Evolutionary conservation across 1,140 invertebrate genomes (phyloP), one percentile per base, ranked within the genome.

Genomic region (Cyclargus thomasi): DNA sequence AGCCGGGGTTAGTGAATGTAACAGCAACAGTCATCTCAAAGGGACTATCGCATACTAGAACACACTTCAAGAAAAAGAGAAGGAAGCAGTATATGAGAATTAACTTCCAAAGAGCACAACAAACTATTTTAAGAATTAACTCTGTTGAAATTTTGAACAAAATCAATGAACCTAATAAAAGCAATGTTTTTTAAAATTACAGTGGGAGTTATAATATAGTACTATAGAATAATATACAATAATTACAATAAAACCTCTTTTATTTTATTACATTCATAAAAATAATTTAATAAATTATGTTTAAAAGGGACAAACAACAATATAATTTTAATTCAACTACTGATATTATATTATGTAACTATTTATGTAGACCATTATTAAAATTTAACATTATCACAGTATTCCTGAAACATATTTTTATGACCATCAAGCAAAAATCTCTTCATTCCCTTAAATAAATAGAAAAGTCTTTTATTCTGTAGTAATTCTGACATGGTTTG

Each of bases 1-100:
- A 96, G 80, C 91, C 92, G 23, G 94, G 95, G 63, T 82, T 96
- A 35, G 95, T 97, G 0, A 90, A 92, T 63, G 92, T 99, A 0
- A 94, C 96, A 70, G 97, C 95, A 0, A 98, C 96, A 36, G 93
- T 99, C 6, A 94, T 99, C 62, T 97, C 97, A 72, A 98, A 98
- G 86, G 96, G 95, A 0, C 88, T 98, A 1, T 96, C 96, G 0
- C 94, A 97, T 74, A 96, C 95, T 0, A 96, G 95, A 82, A 95
- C 94, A 63, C 92, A 94, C 77, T 97, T 97, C 80, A 92, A 92
- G 20, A 94, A 95, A 81, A 95, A 92, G 75, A 92, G 92, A 73
- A 94, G 96, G 83, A 96, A 97, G 89, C 95, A 96, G 71, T 96
- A 92, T 77, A 94, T 92, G 81, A 92, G 94, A 79, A 94, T 96